Evolutionary conservation across 2,797 vertebrate genomes (phyloP).

Genomic region (Sarcoramphus papa): DNA sequence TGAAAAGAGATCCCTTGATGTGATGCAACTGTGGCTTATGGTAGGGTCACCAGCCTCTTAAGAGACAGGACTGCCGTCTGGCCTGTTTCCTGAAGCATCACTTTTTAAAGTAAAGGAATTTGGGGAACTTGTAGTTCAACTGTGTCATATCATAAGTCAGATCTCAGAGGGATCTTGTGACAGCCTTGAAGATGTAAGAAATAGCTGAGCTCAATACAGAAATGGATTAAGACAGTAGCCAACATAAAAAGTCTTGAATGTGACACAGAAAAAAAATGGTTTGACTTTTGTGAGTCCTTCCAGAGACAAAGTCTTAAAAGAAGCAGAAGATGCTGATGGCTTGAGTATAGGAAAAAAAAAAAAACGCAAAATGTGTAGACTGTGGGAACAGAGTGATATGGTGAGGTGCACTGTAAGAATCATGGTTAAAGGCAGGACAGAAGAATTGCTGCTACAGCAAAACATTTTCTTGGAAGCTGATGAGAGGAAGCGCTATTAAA

Average conservation of each 20-base stretch:
- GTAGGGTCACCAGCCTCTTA: neutral
- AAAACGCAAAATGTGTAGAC: accelerated
- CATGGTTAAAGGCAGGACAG: neutral
- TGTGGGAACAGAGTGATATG: neutral
- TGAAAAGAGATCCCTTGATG: neutral
- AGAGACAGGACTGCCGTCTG: neutral
- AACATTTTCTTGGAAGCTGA: slow-evolving; percentile 23
- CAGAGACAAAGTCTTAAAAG: neutral
- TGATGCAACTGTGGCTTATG: neutral
- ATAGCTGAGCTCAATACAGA: neutral
- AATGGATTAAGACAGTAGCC: neutral
- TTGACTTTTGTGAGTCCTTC: neutral
- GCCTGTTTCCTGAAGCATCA: neutral
- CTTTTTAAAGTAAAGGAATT: neutral
- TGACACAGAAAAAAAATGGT: neutral
- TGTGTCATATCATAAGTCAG: neutral
- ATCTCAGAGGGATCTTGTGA: neutral
- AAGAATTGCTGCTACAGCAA: neutral
- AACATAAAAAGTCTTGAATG: neutral
- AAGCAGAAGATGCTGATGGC: neutral
- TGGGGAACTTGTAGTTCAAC: neutral
- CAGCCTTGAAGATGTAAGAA: neutral
- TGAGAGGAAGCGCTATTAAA: slow-evolving; percentile 25
- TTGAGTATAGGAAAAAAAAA: neutral
- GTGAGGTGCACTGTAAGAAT: neutral